Evolutionary conservation across 2,888 invertebrate species (phyloP).

Genomic region (Apamea anceps): DNA sequence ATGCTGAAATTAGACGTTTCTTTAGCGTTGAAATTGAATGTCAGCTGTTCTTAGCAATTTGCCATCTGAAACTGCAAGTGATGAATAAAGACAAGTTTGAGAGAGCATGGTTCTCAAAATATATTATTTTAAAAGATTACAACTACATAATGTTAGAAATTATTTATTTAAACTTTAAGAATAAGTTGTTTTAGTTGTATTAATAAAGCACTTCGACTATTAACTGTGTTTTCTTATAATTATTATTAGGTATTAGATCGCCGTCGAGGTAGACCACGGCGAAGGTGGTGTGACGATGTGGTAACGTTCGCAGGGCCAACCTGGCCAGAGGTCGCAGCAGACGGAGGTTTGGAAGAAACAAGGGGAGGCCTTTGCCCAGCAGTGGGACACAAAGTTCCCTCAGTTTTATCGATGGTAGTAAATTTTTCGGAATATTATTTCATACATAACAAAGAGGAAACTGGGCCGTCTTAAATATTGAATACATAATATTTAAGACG

Average conservation of each 20-base stretch:
- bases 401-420: neutral
- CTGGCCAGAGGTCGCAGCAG: too few relatives aligned
- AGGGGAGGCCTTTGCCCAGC: too few relatives aligned
- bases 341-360: too few relatives aligned
- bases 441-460: too few relatives aligned
- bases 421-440: neutral
- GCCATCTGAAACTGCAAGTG: neutral
- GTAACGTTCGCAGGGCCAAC: too few relatives aligned
- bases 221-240: neutral
- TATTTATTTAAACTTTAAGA: constrained; percentile 58
- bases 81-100: constrained; percentile 40
- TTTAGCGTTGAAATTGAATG: neutral
- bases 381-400: too few relatives aligned
- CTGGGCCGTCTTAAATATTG: too few relatives aligned
- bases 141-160: constrained; percentile 24
- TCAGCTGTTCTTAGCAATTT: neutral
- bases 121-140: constrained; percentile 14
- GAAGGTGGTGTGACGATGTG: too few relatives aligned
- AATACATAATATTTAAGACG: neutral
- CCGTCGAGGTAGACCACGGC: too few relatives aligned
- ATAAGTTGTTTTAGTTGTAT: constrained; percentile 48
- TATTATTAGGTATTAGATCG: too few relatives aligned
- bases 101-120: constrained; percentile 62
- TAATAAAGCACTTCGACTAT: constrained; percentile 62
- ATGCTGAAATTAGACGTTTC: neutral